These are phyloP conservation scores for Scrobipalpa costella DNA, from an alignment of 2,888 invertebrate genomes.

Conservation along the genomic window DNA sequence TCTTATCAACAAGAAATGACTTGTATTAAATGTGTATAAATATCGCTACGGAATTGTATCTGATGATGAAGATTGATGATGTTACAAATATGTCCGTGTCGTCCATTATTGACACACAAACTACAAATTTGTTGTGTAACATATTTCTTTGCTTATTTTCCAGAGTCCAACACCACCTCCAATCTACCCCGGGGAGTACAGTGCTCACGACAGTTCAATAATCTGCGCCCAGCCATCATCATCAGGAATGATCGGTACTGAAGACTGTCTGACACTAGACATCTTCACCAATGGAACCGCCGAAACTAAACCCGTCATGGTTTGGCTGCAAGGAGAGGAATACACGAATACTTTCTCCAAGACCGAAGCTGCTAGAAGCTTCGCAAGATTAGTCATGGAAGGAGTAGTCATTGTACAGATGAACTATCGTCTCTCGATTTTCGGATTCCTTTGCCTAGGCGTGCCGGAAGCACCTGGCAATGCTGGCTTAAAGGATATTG, in stretches of 20 bases:
- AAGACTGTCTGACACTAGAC: constrained; percentile 65
- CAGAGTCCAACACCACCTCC: constrained; percentile 49
- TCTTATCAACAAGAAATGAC: no score
- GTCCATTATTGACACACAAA: no score
- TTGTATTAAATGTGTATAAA: no score
- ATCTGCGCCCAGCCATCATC: constrained; percentile 58
- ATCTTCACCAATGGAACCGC: constrained; percentile 58
- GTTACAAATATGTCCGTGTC: no score
- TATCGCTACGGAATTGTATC: no score
- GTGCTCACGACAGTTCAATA: constrained; percentile 43
- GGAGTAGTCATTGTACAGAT: constrained; percentile 84
- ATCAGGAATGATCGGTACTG: constrained; percentile 59
- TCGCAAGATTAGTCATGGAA: constrained; percentile 83
- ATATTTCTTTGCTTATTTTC: constrained; percentile 32
- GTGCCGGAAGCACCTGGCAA: constrained; percentile 87
- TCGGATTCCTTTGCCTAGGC: constrained; percentile 85
- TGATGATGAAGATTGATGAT: no score
- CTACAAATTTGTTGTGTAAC: neutral
- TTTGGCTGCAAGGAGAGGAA: constrained; percentile 67
- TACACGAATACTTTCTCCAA: constrained; percentile 47
- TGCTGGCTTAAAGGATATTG: constrained; percentile 91
- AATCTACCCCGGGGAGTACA: constrained; percentile 43
- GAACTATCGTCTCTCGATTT: constrained; percentile 87
- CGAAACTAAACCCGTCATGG: constrained; percentile 60
- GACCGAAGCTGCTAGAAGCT: constrained; percentile 47